Evolutionary conservation across 2,113 vertebrate genomes (phyloP).

Genomic region (Sphaerodactylus townsendi): DNA sequence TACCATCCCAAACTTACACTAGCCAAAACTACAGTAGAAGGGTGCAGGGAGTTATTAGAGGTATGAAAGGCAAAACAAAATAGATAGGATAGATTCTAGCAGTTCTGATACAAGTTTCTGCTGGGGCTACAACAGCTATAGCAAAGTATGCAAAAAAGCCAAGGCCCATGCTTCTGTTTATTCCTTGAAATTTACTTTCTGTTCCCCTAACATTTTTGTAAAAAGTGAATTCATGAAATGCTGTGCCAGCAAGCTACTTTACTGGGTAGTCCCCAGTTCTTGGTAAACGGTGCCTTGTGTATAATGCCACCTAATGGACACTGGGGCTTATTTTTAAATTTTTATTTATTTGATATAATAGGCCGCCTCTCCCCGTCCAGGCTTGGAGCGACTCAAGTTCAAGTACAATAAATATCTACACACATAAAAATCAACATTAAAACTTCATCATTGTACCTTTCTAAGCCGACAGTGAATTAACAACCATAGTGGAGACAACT

Average conservation of each 20-base stretch:
- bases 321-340: slow-evolving; percentile 28
- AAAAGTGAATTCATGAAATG: slow-evolving; percentile 3
- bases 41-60: neutral
- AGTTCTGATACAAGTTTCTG: neutral
- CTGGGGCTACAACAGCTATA: neutral
- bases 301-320: slow-evolving; percentile 68
- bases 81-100: neutral
- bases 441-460: too few relatives aligned
- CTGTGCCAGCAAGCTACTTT: neutral
- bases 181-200: neutral
- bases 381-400: too few relatives aligned
- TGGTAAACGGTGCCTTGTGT: slow-evolving; percentile 40
- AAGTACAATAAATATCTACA: too few relatives aligned
- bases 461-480: too few relatives aligned
- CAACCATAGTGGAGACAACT: too few relatives aligned
- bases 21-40: neutral
- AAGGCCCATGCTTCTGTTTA: neutral
- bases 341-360: too few relatives aligned
- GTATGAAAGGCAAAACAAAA: neutral
- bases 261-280: fast-evolving
- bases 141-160: neutral
- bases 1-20: neutral
- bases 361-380: too few relatives aligned
- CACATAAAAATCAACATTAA: too few relatives aligned
- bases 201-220: neutral